These are phyloP conservation scores for Ptilonorhynchus violaceus DNA, from an alignment of 2,113 vertebrate species.

Conservation along the genomic window DNA sequence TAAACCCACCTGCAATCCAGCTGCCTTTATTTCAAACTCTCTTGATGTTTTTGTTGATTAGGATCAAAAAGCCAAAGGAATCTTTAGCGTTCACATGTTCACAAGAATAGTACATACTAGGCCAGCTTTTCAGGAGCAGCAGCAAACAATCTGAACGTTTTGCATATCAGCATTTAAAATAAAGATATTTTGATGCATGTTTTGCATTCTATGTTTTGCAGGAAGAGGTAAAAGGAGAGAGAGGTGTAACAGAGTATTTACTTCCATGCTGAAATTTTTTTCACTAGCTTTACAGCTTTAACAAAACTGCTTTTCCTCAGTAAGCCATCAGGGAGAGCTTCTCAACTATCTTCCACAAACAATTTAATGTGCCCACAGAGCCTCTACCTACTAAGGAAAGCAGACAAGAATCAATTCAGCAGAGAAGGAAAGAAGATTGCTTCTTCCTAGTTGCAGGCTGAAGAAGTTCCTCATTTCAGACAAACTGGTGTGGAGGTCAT, in stretches of 20 bases:
- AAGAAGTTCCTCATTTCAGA: background rate
- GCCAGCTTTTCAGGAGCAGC: background rate
- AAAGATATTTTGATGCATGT: background rate
- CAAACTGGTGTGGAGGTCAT: accelerated
- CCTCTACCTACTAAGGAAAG: background rate
- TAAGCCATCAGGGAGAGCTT: background rate
- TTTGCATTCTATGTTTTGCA: background rate
- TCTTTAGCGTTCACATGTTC: background rate
- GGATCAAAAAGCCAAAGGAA: background rate
- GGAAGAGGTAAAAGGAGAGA: background rate
- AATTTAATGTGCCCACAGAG: background rate
- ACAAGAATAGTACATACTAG: background rate
- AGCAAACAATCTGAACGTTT: background rate
- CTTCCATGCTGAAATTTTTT: background rate
- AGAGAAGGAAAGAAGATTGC: background rate
- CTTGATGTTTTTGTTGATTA: background rate
- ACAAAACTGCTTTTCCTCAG: background rate
- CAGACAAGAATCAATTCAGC: background rate
- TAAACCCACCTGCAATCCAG: background rate
- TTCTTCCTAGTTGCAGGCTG: background rate
- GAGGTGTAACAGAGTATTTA: background rate
- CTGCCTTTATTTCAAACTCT: background rate
- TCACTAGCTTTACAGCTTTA: background rate
- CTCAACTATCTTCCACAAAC: background rate
- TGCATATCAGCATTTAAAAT: background rate